These are phyloP conservation scores for Tipula unca DNA, from an alignment of 2,888 invertebrate species.

Conservation along the genomic window DNA sequence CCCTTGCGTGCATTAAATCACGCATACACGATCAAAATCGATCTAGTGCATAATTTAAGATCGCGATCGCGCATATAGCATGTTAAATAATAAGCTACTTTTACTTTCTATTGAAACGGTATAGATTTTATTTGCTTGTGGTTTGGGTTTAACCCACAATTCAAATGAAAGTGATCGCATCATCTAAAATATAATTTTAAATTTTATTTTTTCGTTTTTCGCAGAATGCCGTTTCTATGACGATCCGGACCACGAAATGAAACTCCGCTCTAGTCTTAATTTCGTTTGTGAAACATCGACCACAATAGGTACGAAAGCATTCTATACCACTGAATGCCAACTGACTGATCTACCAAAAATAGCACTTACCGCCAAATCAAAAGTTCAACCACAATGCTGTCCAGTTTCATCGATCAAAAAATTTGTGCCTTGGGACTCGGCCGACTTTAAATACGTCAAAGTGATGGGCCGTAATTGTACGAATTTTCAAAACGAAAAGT, in stretches of 20 bases:
- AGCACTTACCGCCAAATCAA: background rate
- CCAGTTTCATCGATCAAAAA: background rate
- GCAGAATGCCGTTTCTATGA: background rate
- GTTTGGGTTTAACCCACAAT: background rate
- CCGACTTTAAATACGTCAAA: background rate
- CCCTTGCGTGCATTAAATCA: no score
- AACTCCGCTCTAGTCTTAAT: background rate
- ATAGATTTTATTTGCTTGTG: background rate
- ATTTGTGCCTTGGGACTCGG: background rate
- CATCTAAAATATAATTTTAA: background rate
- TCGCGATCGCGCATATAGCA: no score
- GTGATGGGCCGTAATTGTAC: background rate
- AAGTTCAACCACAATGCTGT: background rate
- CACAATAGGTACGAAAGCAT: background rate
- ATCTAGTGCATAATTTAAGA: no score
- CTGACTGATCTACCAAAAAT: background rate
- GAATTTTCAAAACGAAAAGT: background rate
- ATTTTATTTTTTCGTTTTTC: background rate
- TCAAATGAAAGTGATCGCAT: background rate
- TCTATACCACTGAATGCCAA: background rate
- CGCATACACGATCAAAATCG: no score
- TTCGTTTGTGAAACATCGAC: background rate
- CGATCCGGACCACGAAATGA: background rate
- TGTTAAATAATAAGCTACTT: background rate
- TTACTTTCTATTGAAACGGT: background rate